phyloP scores from a whole-genome alignment of 2,888 invertebrate species.

The Priapulus caudatus region DNA sequence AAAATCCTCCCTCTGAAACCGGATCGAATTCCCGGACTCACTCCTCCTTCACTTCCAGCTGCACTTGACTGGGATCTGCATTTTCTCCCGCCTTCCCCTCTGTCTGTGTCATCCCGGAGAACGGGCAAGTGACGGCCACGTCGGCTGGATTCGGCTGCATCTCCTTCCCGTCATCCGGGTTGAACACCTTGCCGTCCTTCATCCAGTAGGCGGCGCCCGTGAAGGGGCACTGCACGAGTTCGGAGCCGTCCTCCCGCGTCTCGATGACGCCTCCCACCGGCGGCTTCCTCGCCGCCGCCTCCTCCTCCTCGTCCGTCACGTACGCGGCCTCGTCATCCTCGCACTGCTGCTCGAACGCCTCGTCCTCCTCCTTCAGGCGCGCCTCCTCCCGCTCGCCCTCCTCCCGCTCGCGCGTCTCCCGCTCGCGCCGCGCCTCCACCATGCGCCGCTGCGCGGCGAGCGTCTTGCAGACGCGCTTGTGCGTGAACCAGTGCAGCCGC shows the following conservation, averaged over 20 bases:
- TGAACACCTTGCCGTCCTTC: not conserved
- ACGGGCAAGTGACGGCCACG: not conserved
- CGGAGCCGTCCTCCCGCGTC: not conserved
- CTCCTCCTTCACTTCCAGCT: not conserved
- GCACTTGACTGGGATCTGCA: not conserved
- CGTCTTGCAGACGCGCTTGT: slow-evolving; percentile 25
- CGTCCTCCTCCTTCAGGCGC: not conserved
- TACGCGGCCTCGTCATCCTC: not conserved
- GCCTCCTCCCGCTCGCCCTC: not conserved
- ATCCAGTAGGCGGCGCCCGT: not conserved
- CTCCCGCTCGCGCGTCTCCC: not conserved
- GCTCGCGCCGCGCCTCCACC: not conserved
- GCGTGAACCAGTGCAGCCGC: slow-evolving; percentile 36
- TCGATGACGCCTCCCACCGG: not conserved
- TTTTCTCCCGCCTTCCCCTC: not conserved
- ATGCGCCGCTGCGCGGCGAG: not conserved
- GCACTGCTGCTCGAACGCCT: not conserved
- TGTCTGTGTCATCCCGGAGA: too few relatives aligned
- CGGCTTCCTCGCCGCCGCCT: not conserved
- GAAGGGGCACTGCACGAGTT: not conserved
- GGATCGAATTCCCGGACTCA: too few relatives aligned
- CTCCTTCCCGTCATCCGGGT: not conserved
- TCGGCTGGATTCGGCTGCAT: not conserved
- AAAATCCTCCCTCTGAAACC: too few relatives aligned
- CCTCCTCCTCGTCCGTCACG: not conserved